Evolutionary conservation across 2,113 vertebrate genomes (phyloP).

Genomic region (Cacatua alba): DNA sequence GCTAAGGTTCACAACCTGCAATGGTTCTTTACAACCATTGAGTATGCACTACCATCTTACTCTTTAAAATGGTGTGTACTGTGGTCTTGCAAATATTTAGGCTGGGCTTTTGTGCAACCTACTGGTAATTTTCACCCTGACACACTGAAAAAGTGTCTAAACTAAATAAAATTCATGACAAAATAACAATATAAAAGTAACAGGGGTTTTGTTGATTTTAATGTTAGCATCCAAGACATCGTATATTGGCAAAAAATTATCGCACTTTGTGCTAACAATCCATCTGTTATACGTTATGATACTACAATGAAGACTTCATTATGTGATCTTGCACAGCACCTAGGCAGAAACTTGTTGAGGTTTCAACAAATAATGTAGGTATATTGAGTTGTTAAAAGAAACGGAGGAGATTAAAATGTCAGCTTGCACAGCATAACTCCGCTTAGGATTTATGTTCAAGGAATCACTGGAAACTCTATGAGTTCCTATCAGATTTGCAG

Average conservation of each 20-base stretch:
- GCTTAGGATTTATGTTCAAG: constrained; percentile 58
- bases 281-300: not conserved
- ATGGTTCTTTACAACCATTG: not conserved
- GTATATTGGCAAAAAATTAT: not conserved
- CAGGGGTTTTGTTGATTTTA: not conserved
- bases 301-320: constrained; percentile 48
- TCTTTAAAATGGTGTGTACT: not conserved
- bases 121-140: not conserved
- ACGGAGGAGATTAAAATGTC: constrained; percentile 62
- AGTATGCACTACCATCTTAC: not conserved
- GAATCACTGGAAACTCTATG: constrained; percentile 32
- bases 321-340: constrained; percentile 46
- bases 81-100: not conserved
- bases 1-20: not conserved
- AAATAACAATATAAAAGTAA: not conserved
- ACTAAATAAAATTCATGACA: not conserved
- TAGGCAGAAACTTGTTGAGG: constrained; percentile 51
- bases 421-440: constrained; percentile 51
- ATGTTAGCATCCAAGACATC: not conserved
- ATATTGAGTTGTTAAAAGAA: constrained; percentile 57
- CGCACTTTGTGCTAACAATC: not conserved
- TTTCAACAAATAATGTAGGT: constrained; percentile 66
- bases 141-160: not conserved
- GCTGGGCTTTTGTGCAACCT: not conserved
- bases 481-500: constrained; percentile 34